phyloP scores from a whole-genome alignment of 2,888 invertebrate species.

The Hymenopus coronatus region DNA sequence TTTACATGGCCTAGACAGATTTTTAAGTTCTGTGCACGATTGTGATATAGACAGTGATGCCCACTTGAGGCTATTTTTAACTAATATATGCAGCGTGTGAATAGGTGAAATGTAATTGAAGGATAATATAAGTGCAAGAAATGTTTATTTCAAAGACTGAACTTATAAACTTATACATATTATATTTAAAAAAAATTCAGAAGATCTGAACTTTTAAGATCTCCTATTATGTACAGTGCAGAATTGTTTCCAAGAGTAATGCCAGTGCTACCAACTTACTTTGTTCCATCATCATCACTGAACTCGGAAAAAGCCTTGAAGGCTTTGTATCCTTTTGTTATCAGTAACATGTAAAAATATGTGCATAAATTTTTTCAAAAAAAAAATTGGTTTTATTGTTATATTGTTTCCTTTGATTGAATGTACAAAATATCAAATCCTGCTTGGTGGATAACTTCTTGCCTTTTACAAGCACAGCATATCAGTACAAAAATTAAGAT shows the following conservation, averaged over 20 bases:
- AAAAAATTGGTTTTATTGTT: neutral
- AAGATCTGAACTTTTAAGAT: neutral
- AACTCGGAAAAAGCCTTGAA: neutral
- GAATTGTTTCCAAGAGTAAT: neutral
- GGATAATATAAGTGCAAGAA: neutral
- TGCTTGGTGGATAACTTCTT: neutral
- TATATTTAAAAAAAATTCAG: neutral
- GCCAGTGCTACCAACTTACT: neutral
- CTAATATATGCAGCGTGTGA: neutral
- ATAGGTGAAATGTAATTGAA: neutral
- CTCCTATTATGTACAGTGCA: neutral
- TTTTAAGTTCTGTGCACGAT: neutral
- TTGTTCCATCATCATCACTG: neutral
- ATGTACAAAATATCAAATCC: neutral
- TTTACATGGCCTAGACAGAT: slow-evolving; percentile 81
- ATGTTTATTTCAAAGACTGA: neutral
- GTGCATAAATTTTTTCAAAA: neutral
- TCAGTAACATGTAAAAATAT: neutral
- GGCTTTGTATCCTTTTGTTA: neutral
- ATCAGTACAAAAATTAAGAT: too few species aligned
- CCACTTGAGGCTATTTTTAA: neutral
- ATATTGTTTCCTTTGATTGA: neutral
- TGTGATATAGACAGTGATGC: neutral
- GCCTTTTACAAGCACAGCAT: too few species aligned
- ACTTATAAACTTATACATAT: neutral